Evolutionary conservation across 2,113 vertebrate genomes (phyloP).

Genomic region (Ramphastos sulfuratus): DNA sequence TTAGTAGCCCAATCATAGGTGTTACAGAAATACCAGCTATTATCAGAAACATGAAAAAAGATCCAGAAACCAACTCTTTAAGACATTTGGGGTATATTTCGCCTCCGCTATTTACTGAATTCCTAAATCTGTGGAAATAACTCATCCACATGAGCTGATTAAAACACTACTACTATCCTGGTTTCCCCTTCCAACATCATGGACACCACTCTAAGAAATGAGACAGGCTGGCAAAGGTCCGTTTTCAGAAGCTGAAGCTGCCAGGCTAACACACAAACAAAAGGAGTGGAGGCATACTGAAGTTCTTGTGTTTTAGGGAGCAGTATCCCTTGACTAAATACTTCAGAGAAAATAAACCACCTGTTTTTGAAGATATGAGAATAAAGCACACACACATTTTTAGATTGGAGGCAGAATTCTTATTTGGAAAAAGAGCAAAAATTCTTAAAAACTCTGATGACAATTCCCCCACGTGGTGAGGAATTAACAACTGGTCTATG

Average conservation of each 20-base stretch:
- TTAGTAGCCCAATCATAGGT: neutral
- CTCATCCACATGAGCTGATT: neutral
- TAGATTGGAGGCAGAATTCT: neutral
- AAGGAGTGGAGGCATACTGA: neutral
- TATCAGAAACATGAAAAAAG: neutral
- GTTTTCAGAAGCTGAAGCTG: neutral
- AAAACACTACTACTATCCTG: neutral
- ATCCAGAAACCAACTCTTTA: neutral
- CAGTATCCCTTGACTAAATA: neutral
- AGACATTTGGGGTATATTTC: neutral
- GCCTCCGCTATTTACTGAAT: neutral
- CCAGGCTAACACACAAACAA: neutral
- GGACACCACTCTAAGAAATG: neutral
- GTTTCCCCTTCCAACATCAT: neutral
- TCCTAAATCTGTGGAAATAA: neutral
- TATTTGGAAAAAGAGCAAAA: neutral
- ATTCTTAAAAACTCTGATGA: neutral
- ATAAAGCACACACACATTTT: neutral
- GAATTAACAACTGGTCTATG: neutral
- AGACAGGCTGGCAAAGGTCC: neutral
- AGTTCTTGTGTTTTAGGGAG: neutral
- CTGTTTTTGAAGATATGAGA: neutral
- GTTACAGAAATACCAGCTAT: neutral
- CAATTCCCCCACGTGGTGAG: neutral
- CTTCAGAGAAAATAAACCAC: conserved; percentile 39